Base-by-base conservation (phyloP, 2,888 invertebrate genomes). In the Sminthurides aquaticus region DNA sequence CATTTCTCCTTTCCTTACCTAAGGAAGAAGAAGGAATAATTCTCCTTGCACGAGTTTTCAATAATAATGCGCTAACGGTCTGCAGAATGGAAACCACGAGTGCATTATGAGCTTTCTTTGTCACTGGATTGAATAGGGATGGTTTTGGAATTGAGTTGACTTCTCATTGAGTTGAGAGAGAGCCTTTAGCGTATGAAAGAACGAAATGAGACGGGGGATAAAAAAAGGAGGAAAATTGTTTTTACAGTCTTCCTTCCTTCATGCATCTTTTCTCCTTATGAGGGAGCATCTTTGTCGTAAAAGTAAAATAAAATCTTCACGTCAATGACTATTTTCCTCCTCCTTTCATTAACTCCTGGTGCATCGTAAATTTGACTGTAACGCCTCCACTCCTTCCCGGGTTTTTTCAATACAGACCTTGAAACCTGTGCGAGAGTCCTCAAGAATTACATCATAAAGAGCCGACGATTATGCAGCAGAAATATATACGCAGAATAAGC, bases 231-330 rank as follows among this genome's bases (percentile, higher is more conserved):
- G 43, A 34, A 34, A 34, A 34, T 34, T 34, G 43, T 34, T 34
- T 34, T 34, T 34, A 34, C 43, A 34, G 43, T 15, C n/a, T n/a
- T n/a, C n/a, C n/a, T n/a, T n/a, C 15, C 43, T 15, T 34, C 43
- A 34, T 34, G 43, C 43, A 34, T 34, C 43, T 34, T 34, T 34
- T 43, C 20, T 43, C 27, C 58, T 18, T 11, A 24, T 29, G 28
- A 20, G n/a, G 49, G 22, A 49, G 15, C n/a, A 54, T 54, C 27
- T 54, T 34, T 55, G 62, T 62, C 62, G 62, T 62, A 62, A 62
- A 62, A 62, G 62, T 55, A 62, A 62, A 62, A 62, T 62, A 62
- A 62, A 62, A 55, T 62, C 43, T 62, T 54, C 62, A 62, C 62
- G 54, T 62, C 55, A 62, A 62, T 62, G 62, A 29, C 55, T 54